Evolutionary conservation across 2,888 invertebrate genomes (phyloP).

Genomic region (Polydrusus cervinus): DNA sequence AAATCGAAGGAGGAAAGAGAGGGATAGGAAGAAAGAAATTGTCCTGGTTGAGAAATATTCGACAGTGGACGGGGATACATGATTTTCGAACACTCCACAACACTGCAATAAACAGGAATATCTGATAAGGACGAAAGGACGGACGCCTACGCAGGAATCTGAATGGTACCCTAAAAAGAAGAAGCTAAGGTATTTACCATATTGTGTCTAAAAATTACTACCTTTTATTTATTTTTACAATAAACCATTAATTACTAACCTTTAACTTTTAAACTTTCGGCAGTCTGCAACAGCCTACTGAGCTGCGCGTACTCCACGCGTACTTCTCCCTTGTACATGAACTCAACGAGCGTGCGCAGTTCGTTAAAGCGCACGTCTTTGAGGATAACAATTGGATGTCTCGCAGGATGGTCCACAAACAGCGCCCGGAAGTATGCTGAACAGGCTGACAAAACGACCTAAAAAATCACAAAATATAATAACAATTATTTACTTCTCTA

Average conservation of each 20-base stretch:
- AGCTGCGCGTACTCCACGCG: slow-evolving; percentile 96
- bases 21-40: too few relatives aligned
- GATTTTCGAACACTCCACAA: too few relatives aligned
- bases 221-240: too few relatives aligned
- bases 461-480: slow-evolving; percentile 16
- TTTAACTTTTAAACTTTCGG: slow-evolving; percentile 94
- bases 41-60: too few relatives aligned
- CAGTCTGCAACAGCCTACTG: slow-evolving; percentile 91
- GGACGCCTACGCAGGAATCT: too few relatives aligned
- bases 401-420: slow-evolving; percentile 91
- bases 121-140: too few relatives aligned
- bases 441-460: slow-evolving; percentile 94
- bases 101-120: too few relatives aligned
- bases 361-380: slow-evolving; percentile 95
- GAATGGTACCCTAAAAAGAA: too few relatives aligned
- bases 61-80: too few relatives aligned
- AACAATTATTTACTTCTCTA: not conserved
- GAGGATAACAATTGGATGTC: slow-evolving; percentile 94
- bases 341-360: slow-evolving; percentile 93
- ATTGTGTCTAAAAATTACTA: too few relatives aligned
- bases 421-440: slow-evolving; percentile 95
- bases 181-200: too few relatives aligned
- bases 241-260: slow-evolving; percentile 66
- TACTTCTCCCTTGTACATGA: slow-evolving; percentile 97
- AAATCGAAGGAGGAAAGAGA: too few relatives aligned